Base-by-base conservation (phyloP, 1,140 invertebrate species). In the Pseudomyrmex dendroicus region DNA sequence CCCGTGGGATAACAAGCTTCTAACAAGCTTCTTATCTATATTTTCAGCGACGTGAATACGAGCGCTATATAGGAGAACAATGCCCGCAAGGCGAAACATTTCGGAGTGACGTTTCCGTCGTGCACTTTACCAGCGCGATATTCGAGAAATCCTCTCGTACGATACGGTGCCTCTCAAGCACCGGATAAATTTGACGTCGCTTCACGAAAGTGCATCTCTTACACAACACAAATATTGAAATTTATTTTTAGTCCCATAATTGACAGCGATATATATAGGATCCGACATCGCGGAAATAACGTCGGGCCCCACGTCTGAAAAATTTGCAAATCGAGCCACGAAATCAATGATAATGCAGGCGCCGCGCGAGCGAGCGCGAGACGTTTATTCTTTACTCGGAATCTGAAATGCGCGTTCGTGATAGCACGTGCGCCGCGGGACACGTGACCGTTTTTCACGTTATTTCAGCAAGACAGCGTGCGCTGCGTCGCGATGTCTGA, bases 291-390 rank as follows among this genome's bases (percentile, higher is more conserved):
- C 54, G 46, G 66, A 80, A 80, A 35, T 72, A 15, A 2, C 44
- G 54, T 82, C 59, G 48, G 48, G 17, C 1, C 62, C 12, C 22
- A 59, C 66, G 76, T 78, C 48, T 13, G 52, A 54, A 80, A 78
- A 80, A 70, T 70, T 80, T 80, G 54, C 59, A 59, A 80, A 50
- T 15, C 76, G 76, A 80, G 66, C 76, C 76, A 80, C 76, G 64
- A 78, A 78, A 78, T 80, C 76, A 66, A 80, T 70, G 66, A 61
- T 80, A 72, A 78, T 78, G 20, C 76, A 72, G 76, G 54, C 76
- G 76, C 35, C 64, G 50, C 74, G 35, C 35, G 35, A 35, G 35
- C 35, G 35, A 68, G 17, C 63, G 63, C 74, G 64, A 70, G 54
- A 78, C 76, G 52, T 78, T 78, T 78, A 70, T 78, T 78, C 76